Conservation (phyloP, 2,797 vertebrate species). For the Chelon labrosus region DNA sequence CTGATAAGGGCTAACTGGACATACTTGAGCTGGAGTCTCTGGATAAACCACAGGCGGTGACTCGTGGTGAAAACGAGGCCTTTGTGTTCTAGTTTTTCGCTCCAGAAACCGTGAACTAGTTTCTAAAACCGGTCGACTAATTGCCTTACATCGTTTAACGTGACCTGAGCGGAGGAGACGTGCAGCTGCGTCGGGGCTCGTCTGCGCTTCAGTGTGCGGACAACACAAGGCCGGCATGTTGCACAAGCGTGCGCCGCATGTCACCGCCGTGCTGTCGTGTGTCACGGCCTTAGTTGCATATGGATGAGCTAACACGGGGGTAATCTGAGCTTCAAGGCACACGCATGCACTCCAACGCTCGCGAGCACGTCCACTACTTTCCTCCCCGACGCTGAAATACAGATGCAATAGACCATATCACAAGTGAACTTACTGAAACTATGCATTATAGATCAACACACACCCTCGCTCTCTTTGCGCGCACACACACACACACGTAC, state of each 20-base stretch:
- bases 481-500: slow-evolving; percentile 5
- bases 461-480: not conserved
- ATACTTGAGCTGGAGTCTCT: not conserved
- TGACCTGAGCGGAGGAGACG: not conserved
- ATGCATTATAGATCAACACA: slow-evolving; percentile 82
- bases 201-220: too few relatives aligned
- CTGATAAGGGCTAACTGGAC: not conserved
- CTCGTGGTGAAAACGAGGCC: not conserved
- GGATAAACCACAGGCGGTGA: not conserved
- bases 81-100: slow-evolving; percentile 34
- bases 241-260: slow-evolving; percentile 14
- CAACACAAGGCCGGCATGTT: not conserved
- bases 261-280: slow-evolving; percentile 26
- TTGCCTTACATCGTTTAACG: slow-evolving; percentile 1
- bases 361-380: slow-evolving; percentile 24
- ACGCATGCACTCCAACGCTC: not conserved
- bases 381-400: slow-evolving; percentile 59
- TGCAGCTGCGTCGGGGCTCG: too few relatives aligned
- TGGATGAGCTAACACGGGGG: slow-evolving; percentile 66
- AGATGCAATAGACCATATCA: slow-evolving; percentile 70
- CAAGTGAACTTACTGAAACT: slow-evolving; percentile 77
- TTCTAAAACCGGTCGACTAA: slow-evolving; percentile 29
- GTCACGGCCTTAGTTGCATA: slow-evolving; percentile 40
- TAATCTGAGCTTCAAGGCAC: slow-evolving; percentile 60
- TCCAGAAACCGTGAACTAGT: slow-evolving; percentile 39